Evolutionary conservation across 2,797 vertebrate species (phyloP), one percentile per base, ranked within the genome.

Genomic region (Pseudotriccus pelzelni): DNA sequence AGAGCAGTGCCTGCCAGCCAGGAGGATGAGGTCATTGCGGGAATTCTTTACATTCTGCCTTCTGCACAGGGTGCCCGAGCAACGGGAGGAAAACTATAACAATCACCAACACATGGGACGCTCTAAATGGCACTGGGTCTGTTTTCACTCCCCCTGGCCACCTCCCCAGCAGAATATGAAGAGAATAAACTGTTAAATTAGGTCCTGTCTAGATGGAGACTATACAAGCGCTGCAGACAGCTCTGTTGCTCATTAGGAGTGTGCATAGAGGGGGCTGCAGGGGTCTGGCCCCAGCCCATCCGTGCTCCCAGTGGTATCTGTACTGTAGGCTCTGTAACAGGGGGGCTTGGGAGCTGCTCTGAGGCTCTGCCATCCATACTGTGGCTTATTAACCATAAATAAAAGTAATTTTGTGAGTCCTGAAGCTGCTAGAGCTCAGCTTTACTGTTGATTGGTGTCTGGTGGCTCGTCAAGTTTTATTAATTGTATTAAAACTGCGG

Each of bases 381-480:
- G 93, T 66, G 88, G 55, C 83, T 94, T 96, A 89, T 91, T 93
- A 93, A 47, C 74, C 74, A 76, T 91, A 84, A 95, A 93, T 87
- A 81, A 88, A 75, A 94, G 74, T 79, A 30, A 67, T 84, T 82
- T 59, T 73, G 49, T 8, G 83, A 82, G 93, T 70, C 84, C 44
- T 82, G 93, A 84, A 79, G 41, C 83, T 87, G 67, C 63, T 73
- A 7, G 83, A 76, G 93, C 66, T 90, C 93, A 59, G 50, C 47
- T 94, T 39, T 95, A 81, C 91, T 2, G 1, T 69, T 93, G 90
- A 97, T 76, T 82, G 63, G 93, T 90, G 88, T 55, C 96, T 94
- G 5, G 94, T 88, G 96, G 83, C 94, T 96, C 9, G 2, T 94
- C 28, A 28, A 52, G 77, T 94, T 95, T 96, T 95, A 97, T 94